phyloP scores from a whole-genome alignment of 2,888 invertebrate genomes.

The Noctua pronuba region DNA sequence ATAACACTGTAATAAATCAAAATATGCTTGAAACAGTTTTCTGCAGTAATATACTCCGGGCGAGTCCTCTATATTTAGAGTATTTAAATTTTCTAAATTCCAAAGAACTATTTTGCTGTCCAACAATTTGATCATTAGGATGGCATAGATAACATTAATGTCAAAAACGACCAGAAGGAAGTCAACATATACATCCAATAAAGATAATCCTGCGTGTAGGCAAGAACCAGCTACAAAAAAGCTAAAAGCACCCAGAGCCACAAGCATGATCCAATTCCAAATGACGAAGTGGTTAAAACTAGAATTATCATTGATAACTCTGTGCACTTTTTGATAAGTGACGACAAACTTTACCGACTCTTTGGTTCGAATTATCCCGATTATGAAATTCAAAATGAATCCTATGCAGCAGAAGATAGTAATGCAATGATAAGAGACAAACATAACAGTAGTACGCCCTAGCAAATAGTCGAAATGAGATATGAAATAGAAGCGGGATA shows the following conservation, averaged over 20 bases:
- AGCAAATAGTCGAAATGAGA: neutral
- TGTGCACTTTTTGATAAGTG: constrained; percentile 20
- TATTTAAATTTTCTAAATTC: neutral
- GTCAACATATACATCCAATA: neutral
- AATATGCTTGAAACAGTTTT: constrained; percentile 18
- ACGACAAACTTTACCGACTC: neutral
- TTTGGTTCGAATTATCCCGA: neutral
- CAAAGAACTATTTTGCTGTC: constrained; percentile 1
- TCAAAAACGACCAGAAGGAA: neutral
- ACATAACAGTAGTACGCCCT: neutral
- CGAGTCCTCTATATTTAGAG: neutral
- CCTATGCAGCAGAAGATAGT: neutral
- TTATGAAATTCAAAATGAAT: neutral
- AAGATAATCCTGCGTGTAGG: neutral
- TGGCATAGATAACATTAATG: constrained; percentile 16
- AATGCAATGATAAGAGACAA: neutral
- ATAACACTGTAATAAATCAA: constrained; percentile 30
- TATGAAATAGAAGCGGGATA: neutral
- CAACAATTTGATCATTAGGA: constrained; percentile 15
- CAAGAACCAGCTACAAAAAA: neutral
- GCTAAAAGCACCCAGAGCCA: neutral
- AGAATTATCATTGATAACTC: neutral
- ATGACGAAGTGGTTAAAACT: neutral
- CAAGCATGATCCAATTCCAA: constrained; percentile 10
- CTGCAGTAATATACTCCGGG: neutral